Conservation (phyloP, 2,888 invertebrate species). For the Myathropa florea region DNA sequence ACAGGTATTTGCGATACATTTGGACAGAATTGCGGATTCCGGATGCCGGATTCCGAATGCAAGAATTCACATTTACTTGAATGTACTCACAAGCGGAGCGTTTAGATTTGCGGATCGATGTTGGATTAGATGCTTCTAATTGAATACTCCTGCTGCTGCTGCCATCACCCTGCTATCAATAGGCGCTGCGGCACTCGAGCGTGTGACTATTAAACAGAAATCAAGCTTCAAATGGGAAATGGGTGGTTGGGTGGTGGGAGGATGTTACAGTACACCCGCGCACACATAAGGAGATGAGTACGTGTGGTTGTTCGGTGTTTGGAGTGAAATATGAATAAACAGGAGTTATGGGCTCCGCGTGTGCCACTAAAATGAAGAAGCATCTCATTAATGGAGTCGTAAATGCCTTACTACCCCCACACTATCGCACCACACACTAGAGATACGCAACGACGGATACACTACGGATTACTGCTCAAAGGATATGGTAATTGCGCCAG, state of each 20-base stretch:
- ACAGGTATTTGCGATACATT: conserved; percentile 54
- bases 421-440: not conserved
- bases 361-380: conserved; percentile 39
- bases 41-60: conserved; percentile 16
- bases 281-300: not conserved
- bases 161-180: not conserved
- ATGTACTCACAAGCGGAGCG: conserved; percentile 1
- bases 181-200: not conserved
- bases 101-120: conserved; percentile 41
- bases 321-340: conserved; percentile 37
- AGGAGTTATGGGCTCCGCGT: conserved; percentile 31
- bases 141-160: conserved; percentile 41
- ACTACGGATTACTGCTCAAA: conserved; percentile 12
- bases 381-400: conserved; percentile 45
- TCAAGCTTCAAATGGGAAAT: not conserved
- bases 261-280: not conserved
- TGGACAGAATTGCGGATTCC: conserved; percentile 51
- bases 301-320: conserved; percentile 11
- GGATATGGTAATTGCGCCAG: conserved; percentile 35
- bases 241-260: conserved; percentile 27
- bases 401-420: conserved; percentile 27
- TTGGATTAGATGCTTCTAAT: conserved; percentile 61
- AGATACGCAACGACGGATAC: not conserved
- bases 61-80: conserved; percentile 8
- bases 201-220: not conserved